These are phyloP conservation scores for Euphonia xanthogaster DNA, from an alignment of 2,797 vertebrate species.

Conservation along the genomic window DNA sequence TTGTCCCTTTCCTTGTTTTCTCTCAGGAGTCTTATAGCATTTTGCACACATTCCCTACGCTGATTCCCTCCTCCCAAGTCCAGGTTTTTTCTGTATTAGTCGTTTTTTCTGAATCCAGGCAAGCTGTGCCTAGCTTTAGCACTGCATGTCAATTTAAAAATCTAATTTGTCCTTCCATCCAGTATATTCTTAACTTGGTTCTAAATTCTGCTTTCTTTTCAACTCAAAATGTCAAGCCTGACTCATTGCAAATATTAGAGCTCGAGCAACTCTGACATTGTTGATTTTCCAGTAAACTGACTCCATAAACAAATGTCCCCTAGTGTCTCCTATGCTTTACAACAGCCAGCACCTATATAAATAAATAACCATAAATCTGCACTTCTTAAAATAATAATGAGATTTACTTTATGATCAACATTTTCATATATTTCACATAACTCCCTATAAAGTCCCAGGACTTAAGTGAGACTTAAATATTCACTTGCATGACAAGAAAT, in stretches of 20 bases:
- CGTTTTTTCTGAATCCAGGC: slow-evolving; percentile 32
- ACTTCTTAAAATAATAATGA: not conserved
- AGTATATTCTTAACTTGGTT: slow-evolving; percentile 10
- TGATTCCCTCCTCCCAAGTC: not conserved
- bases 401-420: not conserved
- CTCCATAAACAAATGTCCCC: not conserved
- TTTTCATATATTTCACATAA: not conserved
- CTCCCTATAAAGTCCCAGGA: not conserved
- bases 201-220: not conserved
- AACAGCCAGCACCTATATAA: not conserved
- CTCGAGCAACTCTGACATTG: not conserved
- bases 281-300: not conserved
- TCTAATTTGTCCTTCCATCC: not conserved
- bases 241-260: slow-evolving; percentile 27
- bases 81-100: slow-evolving; percentile 22
- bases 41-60: not conserved
- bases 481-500: not conserved
- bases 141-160: slow-evolving; percentile 4
- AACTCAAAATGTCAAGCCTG: slow-evolving; percentile 27
- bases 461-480: not conserved
- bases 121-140: slow-evolving; percentile 36
- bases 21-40: not conserved
- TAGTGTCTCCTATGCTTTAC: not conserved
- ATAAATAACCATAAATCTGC: not conserved
- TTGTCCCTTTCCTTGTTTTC: not conserved